These are phyloP conservation scores for Agrotis puta DNA, from an alignment of 2,888 invertebrate genomes.

Conservation along the genomic window DNA sequence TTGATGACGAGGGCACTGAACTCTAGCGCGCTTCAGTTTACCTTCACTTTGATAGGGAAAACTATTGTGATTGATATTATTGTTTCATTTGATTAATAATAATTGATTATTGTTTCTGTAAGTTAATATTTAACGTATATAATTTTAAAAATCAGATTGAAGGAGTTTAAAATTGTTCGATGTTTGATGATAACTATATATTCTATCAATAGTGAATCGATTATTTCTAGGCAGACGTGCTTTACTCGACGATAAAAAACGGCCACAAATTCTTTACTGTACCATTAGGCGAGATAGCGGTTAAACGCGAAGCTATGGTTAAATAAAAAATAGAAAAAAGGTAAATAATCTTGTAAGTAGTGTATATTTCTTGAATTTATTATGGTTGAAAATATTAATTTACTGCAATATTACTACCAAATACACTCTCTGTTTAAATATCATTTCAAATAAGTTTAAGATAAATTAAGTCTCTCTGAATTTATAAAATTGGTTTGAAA, in stretches of 20 bases:
- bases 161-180: background rate
- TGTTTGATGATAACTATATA: no score
- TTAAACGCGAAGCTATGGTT: no score
- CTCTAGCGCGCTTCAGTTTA: constrained; percentile 56
- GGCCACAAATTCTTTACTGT: no score
- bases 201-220: no score
- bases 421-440: background rate
- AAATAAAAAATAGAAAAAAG: no score
- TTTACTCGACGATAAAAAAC: no score
- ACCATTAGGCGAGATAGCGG: no score
- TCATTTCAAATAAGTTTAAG: constrained; percentile 3
- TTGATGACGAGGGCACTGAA: constrained; percentile 61
- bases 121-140: background rate
- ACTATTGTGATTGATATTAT: constrained; percentile 13
- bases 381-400: background rate
- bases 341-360: background rate
- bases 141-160: background rate
- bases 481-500: constrained; percentile 5
- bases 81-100: background rate
- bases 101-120: background rate
- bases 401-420: background rate
- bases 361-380: background rate
- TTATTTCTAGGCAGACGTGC: no score
- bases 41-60: constrained; percentile 15
- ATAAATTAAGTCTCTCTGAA: constrained; percentile 6